Conservation (phyloP, 2,797 vertebrate genomes). For the Amblyraja radiata region DNA sequence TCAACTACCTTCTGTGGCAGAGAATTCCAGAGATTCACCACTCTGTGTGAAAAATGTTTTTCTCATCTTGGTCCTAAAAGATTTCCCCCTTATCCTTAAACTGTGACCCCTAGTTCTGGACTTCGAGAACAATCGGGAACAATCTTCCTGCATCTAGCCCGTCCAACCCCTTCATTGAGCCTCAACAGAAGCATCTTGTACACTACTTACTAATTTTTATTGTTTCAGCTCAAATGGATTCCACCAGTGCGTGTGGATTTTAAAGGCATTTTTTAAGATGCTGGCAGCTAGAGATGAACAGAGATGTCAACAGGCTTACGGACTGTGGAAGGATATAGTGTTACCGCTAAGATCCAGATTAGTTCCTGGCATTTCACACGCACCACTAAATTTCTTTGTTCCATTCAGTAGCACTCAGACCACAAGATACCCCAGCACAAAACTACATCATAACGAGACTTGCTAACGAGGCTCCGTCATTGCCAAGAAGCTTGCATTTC, state of each 20-base stretch:
- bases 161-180: too few species aligned
- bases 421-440: neutral
- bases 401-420: neutral
- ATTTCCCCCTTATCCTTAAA: too few species aligned
- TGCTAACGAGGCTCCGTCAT: neutral
- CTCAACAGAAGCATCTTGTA: too few species aligned
- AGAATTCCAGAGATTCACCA: too few species aligned
- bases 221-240: neutral
- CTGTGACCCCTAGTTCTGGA: too few species aligned
- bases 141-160: too few species aligned
- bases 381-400: neutral
- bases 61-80: too few species aligned
- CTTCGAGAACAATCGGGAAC: too few species aligned
- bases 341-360: neutral
- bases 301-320: neutral
- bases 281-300: neutral
- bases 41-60: too few species aligned
- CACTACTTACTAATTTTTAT: neutral
- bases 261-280: neutral
- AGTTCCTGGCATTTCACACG: neutral
- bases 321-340: neutral
- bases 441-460: neutral
- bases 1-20: too few species aligned
- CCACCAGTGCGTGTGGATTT: neutral
- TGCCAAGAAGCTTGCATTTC: neutral